A percentile compares a stretch with the other conserved stretches of the same genome.
Conservation (phyloP, 2,888 invertebrate genomes). For the Malthinus seriepunctatus region DNA sequence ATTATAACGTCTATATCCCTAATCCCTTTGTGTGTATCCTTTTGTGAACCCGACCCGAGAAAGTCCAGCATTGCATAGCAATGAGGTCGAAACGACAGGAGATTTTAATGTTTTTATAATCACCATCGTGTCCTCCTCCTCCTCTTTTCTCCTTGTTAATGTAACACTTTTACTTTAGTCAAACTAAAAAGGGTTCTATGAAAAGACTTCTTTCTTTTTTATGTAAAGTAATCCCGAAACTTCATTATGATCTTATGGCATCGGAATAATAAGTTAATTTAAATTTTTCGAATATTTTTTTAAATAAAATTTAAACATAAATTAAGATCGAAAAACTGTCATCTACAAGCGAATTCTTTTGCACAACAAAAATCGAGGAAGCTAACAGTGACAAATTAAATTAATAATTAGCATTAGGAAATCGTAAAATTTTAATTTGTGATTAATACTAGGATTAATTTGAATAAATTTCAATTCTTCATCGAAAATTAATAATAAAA, state of each 20-base stretch:
- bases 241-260: conserved; percentile 43
- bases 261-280: conserved; percentile 34
- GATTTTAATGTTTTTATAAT: conserved; percentile 57
- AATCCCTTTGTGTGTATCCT: conserved; percentile 52
- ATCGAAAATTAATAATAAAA: too few species aligned
- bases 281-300: conserved; percentile 33
- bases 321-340: too few species aligned
- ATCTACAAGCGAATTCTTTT: too few species aligned
- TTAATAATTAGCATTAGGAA: too few species aligned
- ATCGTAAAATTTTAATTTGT: too few species aligned
- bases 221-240: conserved; percentile 48
- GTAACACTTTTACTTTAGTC: conserved; percentile 49
- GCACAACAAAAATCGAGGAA: too few species aligned
- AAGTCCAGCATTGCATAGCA: conserved; percentile 53
- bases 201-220: conserved; percentile 54
- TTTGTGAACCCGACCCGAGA: conserved; percentile 46
- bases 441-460: too few species aligned
- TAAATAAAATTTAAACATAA: too few species aligned
- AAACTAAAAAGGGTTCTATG: conserved; percentile 46
- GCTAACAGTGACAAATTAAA: too few species aligned
- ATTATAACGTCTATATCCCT: conserved; percentile 47
- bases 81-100: conserved; percentile 48
- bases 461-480: too few species aligned
- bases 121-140: conserved; percentile 36
- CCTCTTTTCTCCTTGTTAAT: conserved; percentile 32